phyloP scores from a whole-genome alignment of 2,888 invertebrate species.

The Abrostola triplasia region DNA sequence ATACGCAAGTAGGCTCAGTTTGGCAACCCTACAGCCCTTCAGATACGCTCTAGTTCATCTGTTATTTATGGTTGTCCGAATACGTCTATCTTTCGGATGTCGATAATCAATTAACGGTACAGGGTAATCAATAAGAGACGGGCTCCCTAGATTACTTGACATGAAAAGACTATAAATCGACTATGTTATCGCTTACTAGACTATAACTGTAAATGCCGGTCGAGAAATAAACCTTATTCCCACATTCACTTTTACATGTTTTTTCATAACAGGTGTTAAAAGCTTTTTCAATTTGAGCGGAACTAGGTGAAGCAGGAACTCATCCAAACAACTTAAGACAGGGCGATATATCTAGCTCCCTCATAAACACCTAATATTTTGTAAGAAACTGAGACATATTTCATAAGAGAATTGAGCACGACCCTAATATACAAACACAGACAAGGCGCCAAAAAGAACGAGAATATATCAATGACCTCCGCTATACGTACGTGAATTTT shows the following conservation, averaged over 20 bases:
- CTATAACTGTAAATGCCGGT: not conserved
- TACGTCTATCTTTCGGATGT: slow-evolving; percentile 51
- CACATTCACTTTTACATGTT: no score
- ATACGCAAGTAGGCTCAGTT: slow-evolving; percentile 50
- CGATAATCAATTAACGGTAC: slow-evolving; percentile 61
- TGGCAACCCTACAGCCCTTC: slow-evolving; percentile 43
- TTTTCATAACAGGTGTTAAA: not conserved
- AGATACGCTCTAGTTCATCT: slow-evolving; percentile 56
- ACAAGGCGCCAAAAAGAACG: slow-evolving; percentile 28
- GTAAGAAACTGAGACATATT: slow-evolving; percentile 24
- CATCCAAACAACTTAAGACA: slow-evolving; percentile 3
- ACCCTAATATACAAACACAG: slow-evolving; percentile 32
- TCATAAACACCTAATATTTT: slow-evolving; percentile 32
- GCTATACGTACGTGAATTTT: slow-evolving; percentile 3
- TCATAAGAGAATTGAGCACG: slow-evolving; percentile 32
- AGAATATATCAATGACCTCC: slow-evolving; percentile 23
- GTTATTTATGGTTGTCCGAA: slow-evolving; percentile 55
- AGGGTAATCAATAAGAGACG: slow-evolving; percentile 51
- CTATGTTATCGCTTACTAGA: not conserved
- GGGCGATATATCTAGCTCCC: slow-evolving; percentile 9
- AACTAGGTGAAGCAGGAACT: slow-evolving; percentile 1
- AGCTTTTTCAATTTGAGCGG: not conserved
- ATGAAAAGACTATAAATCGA: slow-evolving; percentile 26
- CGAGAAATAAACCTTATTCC: no score
- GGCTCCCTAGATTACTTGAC: slow-evolving; percentile 39